Percentiles rank a stretch among this genome's conserved stretches.
Evolutionary conservation across 64 coral and sea anemone genomes (phyloP).

Genomic region (Porites australiensis): DNA sequence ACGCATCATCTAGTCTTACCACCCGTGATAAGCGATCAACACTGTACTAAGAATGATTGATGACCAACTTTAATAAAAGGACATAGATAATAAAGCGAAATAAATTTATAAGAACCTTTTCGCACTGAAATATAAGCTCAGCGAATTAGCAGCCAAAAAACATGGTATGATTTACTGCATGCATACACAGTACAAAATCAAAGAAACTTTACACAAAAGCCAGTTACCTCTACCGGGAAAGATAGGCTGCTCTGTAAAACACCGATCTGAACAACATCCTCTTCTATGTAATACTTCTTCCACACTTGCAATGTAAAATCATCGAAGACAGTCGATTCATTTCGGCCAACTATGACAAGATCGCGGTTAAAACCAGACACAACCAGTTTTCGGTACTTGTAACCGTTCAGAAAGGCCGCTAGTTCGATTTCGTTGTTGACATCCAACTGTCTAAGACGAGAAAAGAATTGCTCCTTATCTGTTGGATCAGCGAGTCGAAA

Average conservation of each 20-base stretch:
- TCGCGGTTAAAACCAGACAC: constrained; percentile 82
- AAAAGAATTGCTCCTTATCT: constrained; percentile 82
- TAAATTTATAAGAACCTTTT: too few relatives aligned
- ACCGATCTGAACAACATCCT: constrained; percentile 91
- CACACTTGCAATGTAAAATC: constrained; percentile 87
- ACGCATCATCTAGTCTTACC: too few relatives aligned
- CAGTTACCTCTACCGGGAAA: constrained; percentile 88
- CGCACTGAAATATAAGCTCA: too few relatives aligned
- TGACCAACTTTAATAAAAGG: too few relatives aligned
- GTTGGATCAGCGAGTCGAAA: constrained; percentile 71
- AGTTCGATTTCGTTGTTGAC: constrained; percentile 72
- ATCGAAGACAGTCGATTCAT: constrained; percentile 86
- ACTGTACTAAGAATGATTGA: too few relatives aligned
- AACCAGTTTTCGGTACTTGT: constrained; percentile 83
- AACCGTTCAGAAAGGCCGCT: constrained; percentile 70
- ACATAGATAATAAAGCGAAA: too few relatives aligned
- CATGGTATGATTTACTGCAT: too few relatives aligned
- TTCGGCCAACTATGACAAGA: constrained; percentile 79
- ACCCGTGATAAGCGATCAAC: too few relatives aligned
- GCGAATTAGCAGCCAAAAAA: too few relatives aligned
- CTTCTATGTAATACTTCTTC: constrained; percentile 93
- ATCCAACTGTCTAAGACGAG: constrained; percentile 76
- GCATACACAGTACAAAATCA: too few relatives aligned
- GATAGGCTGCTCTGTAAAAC: constrained; percentile 85
- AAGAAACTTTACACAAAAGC: background rate